A percentile compares a stretch with the other conserved stretches of the same genome.
phyloP scores from a whole-genome alignment of 2,113 vertebrate species.

The Scomber colias region DNA sequence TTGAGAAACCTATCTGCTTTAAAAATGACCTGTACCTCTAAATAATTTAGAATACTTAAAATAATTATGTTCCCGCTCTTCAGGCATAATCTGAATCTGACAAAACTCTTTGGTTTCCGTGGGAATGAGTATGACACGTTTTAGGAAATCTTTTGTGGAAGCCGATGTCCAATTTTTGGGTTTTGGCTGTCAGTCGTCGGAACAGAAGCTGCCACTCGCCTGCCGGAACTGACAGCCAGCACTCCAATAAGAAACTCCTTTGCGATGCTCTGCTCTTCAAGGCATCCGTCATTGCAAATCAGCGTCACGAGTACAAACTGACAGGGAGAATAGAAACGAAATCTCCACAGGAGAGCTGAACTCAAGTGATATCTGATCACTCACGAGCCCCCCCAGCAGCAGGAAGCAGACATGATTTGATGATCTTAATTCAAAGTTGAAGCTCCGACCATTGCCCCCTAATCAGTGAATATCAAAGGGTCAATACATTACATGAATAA shows the following conservation, averaged over 20 bases:
- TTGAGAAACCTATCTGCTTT: not conserved
- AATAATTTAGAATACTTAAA: not conserved
- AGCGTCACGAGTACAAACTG: conserved; percentile 29
- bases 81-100: conserved; percentile 4
- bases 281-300: conserved; percentile 64
- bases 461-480: conserved; percentile 49
- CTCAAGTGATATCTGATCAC: conserved; percentile 3
- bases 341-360: conserved; percentile 1
- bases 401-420: conserved; percentile 11
- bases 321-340: conserved; percentile 39
- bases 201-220: conserved; percentile 46
- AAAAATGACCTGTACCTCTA: not conserved
- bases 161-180: conserved; percentile 18
- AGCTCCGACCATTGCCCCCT: conserved; percentile 23
- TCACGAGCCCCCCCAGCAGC: not conserved
- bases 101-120: not conserved
- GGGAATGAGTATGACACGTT: conserved; percentile 6
- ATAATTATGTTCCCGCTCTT: not conserved
- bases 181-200: conserved; percentile 54
- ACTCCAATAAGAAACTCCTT: conserved; percentile 54
- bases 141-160: conserved; percentile 32
- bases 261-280: conserved; percentile 48
- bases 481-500: conserved; percentile 53
- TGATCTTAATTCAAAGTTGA: conserved; percentile 37
- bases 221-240: conserved; percentile 33